phyloP scores from a whole-genome alignment of 2,888 invertebrate species.

The Megalurothrips usitatus region DNA sequence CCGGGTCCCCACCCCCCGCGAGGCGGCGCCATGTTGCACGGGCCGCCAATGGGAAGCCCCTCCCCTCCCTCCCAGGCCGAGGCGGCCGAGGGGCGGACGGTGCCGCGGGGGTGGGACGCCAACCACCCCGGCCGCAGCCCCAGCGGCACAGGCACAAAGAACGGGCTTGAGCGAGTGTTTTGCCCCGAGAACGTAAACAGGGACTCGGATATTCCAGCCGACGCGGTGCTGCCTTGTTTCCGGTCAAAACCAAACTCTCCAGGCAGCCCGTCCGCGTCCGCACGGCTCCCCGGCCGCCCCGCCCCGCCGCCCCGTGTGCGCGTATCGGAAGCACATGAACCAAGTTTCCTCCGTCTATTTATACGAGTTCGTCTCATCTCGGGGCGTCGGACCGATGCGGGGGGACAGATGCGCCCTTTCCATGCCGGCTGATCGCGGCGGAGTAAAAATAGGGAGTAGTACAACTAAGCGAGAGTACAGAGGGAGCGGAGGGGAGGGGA shows the following conservation, averaged over 20 bases:
- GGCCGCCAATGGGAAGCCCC: neutral
- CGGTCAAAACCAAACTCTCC: too few relatives aligned
- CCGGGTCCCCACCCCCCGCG: neutral
- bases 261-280: too few relatives aligned
- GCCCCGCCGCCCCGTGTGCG: neutral
- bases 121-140: neutral
- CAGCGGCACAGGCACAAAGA: neutral
- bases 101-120: neutral
- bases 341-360: slow-evolving; percentile 2
- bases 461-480: too few relatives aligned
- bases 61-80: neutral
- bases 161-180: too few relatives aligned
- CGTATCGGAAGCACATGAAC: neutral
- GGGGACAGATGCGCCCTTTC: neutral
- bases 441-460: too few relatives aligned
- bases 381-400: neutral
- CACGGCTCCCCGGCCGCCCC: too few relatives aligned
- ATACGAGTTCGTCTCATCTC: neutral
- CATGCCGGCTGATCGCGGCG: too few relatives aligned
- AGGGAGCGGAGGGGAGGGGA: too few relatives aligned
- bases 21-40: slow-evolving; percentile 3
- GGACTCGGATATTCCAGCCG: too few relatives aligned
- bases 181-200: too few relatives aligned
- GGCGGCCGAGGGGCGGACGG: neutral
- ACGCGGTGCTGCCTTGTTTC: too few relatives aligned